Base-by-base conservation (phyloP, 2,797 vertebrate genomes). In the Sternotherus odoratus region DNA sequence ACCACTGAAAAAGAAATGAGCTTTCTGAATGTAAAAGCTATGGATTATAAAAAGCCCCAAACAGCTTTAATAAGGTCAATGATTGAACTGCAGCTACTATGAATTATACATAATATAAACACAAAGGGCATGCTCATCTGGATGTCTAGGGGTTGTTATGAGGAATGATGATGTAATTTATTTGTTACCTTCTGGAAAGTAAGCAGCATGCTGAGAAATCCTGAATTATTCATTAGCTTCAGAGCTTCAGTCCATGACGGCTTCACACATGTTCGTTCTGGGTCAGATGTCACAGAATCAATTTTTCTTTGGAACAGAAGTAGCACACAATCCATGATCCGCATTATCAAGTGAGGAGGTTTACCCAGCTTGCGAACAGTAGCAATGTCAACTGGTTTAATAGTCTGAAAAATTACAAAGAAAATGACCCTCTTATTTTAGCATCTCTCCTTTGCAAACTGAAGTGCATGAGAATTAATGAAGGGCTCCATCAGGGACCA, bases 341-440 rank as follows among this genome's bases (percentile, higher is more conserved):
- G 96, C 99, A 99, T 99, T 97, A 99, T 99, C 95, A 99, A 98
- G 82, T 99, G 98, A 82, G 99, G 99, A 74, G 99, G 99, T 92
- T 98, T 98, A 83, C 98, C 98, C 93, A 99, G 97, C 94, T 99
- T 99, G 94, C 99, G 98, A 90, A 99, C 98, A 3, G 99, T 99
- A 90, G 98, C 98, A 23, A 99, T 99, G 94, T 99, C 99, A 2
- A 98, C 96, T 2, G 98, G 99, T 93, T 98, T 99, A 85, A 99
- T 98, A 43, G 99, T 99, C 99, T 99, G 95, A 60, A 88, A 95
- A 92, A 91, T 74, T 43, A 77, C 10, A 87, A 24, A 88, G 89
- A 1, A 83, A 91, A 82, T 0, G 87, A 77, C 48, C 3, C 13
- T 24, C 69, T 79, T 57, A 63, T 86, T 39, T 82, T 83, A 86